phyloP scores from a whole-genome alignment of 2,797 vertebrate genomes.

The Gallinago nigripennis region DNA sequence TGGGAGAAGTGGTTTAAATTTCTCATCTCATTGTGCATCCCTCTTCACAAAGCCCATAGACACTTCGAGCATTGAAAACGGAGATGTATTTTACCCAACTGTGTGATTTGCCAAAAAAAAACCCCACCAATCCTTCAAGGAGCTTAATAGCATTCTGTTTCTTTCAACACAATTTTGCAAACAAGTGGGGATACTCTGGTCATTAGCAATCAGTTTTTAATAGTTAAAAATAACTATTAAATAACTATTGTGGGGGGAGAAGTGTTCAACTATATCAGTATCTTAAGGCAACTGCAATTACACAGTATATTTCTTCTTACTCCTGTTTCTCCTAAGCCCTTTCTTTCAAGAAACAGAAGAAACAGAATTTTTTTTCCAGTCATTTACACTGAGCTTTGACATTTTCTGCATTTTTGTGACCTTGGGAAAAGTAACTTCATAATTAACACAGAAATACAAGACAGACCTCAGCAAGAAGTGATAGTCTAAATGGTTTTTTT shows the following conservation, averaged over 20 bases:
- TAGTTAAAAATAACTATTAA: too few species aligned
- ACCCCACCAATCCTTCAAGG: not conserved
- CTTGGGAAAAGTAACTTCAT: not conserved
- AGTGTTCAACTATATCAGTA: not conserved
- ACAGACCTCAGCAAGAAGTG: not conserved
- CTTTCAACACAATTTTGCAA: not conserved
- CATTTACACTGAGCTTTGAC: not conserved
- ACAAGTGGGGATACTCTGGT: not conserved
- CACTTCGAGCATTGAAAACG: not conserved
- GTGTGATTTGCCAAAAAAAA: not conserved
- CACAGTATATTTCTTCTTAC: not conserved
- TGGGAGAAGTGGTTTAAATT: not conserved
- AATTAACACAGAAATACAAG: not conserved
- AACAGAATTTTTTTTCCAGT: not conserved
- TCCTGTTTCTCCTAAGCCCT: not conserved
- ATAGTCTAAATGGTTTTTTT: constrained; percentile 4
- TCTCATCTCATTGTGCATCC: not conserved
- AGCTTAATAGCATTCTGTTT: not conserved
- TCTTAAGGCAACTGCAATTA: not conserved
- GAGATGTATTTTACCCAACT: not conserved
- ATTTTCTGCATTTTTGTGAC: not conserved
- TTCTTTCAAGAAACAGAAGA: not conserved
- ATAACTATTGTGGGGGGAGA: not conserved
- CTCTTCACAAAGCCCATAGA: not conserved
- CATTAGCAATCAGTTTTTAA: not conserved